Evolutionary conservation across 2,113 vertebrate species (phyloP).

Genomic region (Odocoileus hemionus): DNA sequence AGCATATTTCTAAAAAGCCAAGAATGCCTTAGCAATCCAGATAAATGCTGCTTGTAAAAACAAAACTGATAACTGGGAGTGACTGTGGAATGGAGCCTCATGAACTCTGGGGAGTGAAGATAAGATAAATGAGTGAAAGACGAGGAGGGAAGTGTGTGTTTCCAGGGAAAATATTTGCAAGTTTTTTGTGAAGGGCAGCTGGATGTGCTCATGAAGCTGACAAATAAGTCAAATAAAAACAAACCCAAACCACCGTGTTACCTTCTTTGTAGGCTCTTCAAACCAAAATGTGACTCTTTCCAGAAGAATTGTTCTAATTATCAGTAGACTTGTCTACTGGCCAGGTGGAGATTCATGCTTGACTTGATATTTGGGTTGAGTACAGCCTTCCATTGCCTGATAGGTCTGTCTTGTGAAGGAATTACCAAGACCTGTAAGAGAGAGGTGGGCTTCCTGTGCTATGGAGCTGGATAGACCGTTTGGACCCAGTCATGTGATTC

Average conservation of each 20-base stretch:
- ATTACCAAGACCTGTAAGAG: background rate
- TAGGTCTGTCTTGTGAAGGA: background rate
- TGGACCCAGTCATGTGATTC: background rate
- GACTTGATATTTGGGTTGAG: background rate
- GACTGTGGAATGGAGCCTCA: background rate
- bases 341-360: background rate
- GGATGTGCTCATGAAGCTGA: background rate
- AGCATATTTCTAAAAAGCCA: slow-evolving; percentile 29
- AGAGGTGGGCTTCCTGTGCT: background rate
- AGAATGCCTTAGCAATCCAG: slow-evolving; percentile 38
- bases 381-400: background rate
- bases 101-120: background rate
- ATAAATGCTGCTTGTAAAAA: slow-evolving; percentile 36
- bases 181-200: background rate
- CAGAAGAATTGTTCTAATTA: background rate
- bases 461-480: background rate
- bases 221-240: background rate
- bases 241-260: background rate
- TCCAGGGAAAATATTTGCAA: slow-evolving; percentile 4
- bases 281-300: background rate
- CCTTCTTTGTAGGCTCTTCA: background rate
- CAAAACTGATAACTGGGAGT: slow-evolving; percentile 18
- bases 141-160: background rate
- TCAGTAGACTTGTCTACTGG: background rate
- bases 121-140: slow-evolving; percentile 31